Percentiles rank a stretch among this genome's conserved stretches.
phyloP scores from a whole-genome alignment of 2,888 invertebrate species.

The Acrobasis repandana region DNA sequence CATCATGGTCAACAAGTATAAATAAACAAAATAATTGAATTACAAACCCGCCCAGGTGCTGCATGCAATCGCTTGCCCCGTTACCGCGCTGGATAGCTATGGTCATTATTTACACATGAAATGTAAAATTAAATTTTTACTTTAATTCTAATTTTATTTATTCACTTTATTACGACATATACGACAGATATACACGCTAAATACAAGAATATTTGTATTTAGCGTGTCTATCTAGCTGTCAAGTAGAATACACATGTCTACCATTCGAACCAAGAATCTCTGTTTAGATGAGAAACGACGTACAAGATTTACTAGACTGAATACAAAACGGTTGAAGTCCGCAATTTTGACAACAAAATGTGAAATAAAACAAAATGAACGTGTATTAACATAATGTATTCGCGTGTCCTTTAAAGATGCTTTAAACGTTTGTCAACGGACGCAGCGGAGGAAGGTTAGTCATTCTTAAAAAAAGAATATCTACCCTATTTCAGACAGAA shows the following conservation, averaged over 20 bases:
- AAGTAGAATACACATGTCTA: background rate
- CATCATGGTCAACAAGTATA: too few species aligned
- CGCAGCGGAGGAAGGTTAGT: slow-evolving; percentile 37
- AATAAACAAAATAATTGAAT: too few species aligned
- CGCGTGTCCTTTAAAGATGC: slow-evolving; percentile 36
- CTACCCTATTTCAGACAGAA: slow-evolving; percentile 37
- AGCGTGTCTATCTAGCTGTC: background rate
- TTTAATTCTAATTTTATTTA: too few species aligned
- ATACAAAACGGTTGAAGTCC: background rate
- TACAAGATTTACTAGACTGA: background rate
- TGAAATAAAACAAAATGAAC: slow-evolving; percentile 24
- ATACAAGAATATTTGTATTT: background rate
- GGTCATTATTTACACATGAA: too few species aligned
- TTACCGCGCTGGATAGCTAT: too few species aligned
- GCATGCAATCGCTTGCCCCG: too few species aligned
- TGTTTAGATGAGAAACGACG: slow-evolving; percentile 5
- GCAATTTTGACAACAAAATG: slow-evolving; percentile 26
- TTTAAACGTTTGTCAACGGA: slow-evolving; percentile 46
- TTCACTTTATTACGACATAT: too few species aligned
- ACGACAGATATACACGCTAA: too few species aligned
- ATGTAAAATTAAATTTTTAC: too few species aligned
- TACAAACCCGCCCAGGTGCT: too few species aligned
- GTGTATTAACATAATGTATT: slow-evolving; percentile 52
- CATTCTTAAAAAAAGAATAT: slow-evolving; percentile 41
- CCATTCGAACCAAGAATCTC: background rate